phyloP scores from a whole-genome alignment of 2,888 invertebrate species.

The Fragum whitleyi region DNA sequence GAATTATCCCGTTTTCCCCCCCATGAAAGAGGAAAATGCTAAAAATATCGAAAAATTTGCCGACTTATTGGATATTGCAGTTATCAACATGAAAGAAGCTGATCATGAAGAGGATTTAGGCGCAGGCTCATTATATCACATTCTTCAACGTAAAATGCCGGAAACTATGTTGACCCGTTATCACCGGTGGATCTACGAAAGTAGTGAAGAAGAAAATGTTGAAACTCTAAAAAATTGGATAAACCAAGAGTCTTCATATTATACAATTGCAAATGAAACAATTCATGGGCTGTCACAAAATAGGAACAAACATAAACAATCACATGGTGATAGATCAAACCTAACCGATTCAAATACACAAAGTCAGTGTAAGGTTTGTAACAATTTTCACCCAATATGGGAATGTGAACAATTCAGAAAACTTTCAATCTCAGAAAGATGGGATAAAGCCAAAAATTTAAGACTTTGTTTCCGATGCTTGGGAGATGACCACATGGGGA shows the following conservation, averaged over 20 bases:
- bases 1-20: not conserved
- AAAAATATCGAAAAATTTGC: not conserved
- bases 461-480: conserved; percentile 43
- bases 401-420: conserved; percentile 23
- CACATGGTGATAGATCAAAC: not conserved
- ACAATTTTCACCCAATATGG: conserved; percentile 32
- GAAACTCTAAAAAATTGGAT: not conserved
- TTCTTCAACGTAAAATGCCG: conserved; percentile 21
- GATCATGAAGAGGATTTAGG: conserved; percentile 6
- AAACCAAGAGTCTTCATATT: too few relatives aligned
- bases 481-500: conserved; percentile 27
- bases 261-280: conserved; percentile 32
- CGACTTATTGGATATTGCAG: not conserved
- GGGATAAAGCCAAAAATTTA: conserved; percentile 31
- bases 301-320: too few relatives aligned
- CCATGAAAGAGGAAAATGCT: conserved; percentile 5
- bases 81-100: conserved; percentile 13
- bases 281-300: conserved; percentile 25
- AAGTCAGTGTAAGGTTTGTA: conserved; percentile 29
- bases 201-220: conserved; percentile 18
- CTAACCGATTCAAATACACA: not conserved
- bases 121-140: conserved; percentile 2
- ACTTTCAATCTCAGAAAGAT: conserved; percentile 17
- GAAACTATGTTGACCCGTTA: conserved; percentile 41
- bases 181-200: conserved; percentile 41